Percentiles rank a stretch among this genome's conserved stretches.
Evolutionary conservation across 35 echinoderm and acorn worm genomes (phyloP).

Genomic region (Apostichopus japonicus): DNA sequence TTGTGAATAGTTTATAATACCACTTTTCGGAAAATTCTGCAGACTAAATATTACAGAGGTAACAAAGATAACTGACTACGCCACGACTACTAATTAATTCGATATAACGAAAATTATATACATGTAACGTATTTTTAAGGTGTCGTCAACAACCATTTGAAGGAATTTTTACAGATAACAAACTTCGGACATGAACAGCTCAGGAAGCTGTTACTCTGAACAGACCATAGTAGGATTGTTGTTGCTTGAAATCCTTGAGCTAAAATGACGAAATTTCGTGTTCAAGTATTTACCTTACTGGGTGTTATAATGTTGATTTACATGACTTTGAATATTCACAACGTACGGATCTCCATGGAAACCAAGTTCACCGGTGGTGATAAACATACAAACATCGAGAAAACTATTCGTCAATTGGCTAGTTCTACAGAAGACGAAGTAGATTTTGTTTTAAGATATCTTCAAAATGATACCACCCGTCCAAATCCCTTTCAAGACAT

Average conservation of each 20-base stretch:
- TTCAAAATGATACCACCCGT: background rate
- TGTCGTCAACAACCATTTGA: no score
- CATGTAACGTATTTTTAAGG: no score
- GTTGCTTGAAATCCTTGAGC: background rate
- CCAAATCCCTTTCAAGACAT: background rate
- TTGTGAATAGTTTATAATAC: no score
- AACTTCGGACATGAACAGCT: no score
- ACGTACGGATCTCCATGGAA: background rate
- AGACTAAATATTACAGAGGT: no score
- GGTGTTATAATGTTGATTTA: background rate
- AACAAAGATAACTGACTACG: no score
- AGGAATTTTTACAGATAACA: no score
- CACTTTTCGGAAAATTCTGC: no score
- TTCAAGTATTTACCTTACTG: background rate
- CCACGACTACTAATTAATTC: no score
- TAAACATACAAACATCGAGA: conserved; percentile 5
- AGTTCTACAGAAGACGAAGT: background rate
- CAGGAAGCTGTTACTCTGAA: no score
- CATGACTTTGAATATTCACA: background rate
- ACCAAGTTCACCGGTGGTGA: background rate
- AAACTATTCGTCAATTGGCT: background rate
- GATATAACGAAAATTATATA: no score
- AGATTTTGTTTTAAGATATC: background rate
- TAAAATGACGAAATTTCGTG: background rate
- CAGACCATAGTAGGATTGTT: no score